Conservation (phyloP, 2,888 invertebrate genomes). For the Lacanobia oleracea region DNA sequence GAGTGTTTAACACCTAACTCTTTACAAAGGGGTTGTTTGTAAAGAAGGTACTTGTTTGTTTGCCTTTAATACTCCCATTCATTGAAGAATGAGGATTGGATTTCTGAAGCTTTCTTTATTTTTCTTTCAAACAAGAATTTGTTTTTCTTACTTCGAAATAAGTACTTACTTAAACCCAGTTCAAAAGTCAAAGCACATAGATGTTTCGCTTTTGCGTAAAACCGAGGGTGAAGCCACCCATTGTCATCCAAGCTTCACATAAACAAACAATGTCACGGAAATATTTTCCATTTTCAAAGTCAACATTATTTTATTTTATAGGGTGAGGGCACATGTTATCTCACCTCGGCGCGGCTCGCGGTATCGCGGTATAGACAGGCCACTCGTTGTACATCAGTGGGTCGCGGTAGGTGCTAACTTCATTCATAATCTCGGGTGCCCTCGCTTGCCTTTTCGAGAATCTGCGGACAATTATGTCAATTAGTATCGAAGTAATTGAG, state of each 20-base stretch:
- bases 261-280: constrained; percentile 16
- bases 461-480: constrained; percentile 77
- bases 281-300: constrained; percentile 54
- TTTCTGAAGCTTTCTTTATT: not conserved
- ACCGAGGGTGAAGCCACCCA: not conserved
- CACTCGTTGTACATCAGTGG: constrained; percentile 95
- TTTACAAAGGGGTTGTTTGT: constrained; percentile 14
- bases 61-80: constrained; percentile 8
- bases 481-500: constrained; percentile 11
- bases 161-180: not conserved
- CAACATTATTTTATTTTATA: constrained; percentile 23
- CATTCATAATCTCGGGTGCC: constrained; percentile 96
- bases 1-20: constrained; percentile 21
- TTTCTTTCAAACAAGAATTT: not conserved
- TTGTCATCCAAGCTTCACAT: not conserved
- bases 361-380: constrained; percentile 92
- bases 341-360: constrained; percentile 90
- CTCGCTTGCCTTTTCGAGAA: constrained; percentile 97
- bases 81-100: not conserved
- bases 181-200: not conserved
- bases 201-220: not conserved
- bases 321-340: constrained; percentile 17
- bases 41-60: constrained; percentile 24
- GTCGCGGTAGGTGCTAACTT: constrained; percentile 95
- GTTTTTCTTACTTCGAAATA: not conserved